Base-by-base conservation (phyloP, 2,797 vertebrate genomes). In the Nannoperca australis region DNA sequence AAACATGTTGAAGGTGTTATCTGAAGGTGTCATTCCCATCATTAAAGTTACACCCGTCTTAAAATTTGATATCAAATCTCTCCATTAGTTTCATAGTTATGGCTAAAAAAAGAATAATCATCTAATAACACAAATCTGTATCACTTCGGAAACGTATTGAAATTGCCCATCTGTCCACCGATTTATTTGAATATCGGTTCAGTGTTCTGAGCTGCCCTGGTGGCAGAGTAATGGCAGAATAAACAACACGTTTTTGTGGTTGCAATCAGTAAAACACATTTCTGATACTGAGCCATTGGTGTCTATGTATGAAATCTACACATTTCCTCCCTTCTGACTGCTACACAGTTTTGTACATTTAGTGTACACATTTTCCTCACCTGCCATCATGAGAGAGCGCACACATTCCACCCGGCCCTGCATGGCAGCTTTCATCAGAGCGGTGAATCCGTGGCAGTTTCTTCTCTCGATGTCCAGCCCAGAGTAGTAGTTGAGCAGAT, bases 371-470 rank as follows among this genome's bases (percentile, higher is more conserved):
- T 34, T 58, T 58, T 82, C 12, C 73, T 18, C 94, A 99, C 98
- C 98, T 95, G 98, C 97, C 89, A 99, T 87, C 95, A 99, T 96
- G 88, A 99, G 95, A 13, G 98, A 94, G 73, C 96, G 96, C 82
- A 98, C 94, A 13, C 98, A 99, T 10, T 99, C 98, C 0, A 95
- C 89, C 49, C 97, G 91, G 53, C 98, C 98, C 92, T 99, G 98
- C 94, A 99, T 97, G 45, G 97, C 96, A 0, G 98, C 96, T 89
- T 99, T 99, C 97, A 99, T 99, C 89, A 99, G 94, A 2, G 98
- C 97, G 0, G 97, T 99, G 94, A 97, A 98, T 61, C 98, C 97
- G 0, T 98, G 97, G 0, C 90, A 94, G 63, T 99, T 99, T 85
- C 96, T 97, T 91, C 92, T 95, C 90, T 99, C 98, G 1, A 98